Percentiles rank a stretch among this genome's conserved stretches.
Evolutionary conservation across 2,888 invertebrate genomes (phyloP).

Genomic region (Acronicta alni): DNA sequence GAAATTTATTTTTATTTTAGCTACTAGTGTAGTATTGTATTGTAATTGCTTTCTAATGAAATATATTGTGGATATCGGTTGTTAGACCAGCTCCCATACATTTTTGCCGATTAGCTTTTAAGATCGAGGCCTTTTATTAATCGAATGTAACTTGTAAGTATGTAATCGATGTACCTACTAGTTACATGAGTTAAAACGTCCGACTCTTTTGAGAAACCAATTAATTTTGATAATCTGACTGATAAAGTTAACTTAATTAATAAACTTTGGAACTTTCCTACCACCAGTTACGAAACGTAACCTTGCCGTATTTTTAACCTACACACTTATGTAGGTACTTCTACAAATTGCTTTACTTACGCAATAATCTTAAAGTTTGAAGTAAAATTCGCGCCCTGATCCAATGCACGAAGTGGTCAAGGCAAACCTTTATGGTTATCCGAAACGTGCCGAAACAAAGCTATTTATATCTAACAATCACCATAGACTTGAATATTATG

Average conservation of each 20-base stretch:
- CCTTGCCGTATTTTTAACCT: conserved; percentile 22
- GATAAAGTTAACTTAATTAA: neutral
- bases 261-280: conserved; percentile 23
- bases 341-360: conserved; percentile 46
- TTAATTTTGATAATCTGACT: too few relatives aligned
- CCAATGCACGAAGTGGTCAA: conserved; percentile 50
- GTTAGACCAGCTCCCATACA: too few relatives aligned
- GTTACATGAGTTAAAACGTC: too few relatives aligned
- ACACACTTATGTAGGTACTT: conserved; percentile 31
- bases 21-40: too few relatives aligned
- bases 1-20: too few relatives aligned
- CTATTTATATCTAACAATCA: conserved; percentile 25
- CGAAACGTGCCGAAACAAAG: conserved; percentile 39
- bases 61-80: too few relatives aligned
- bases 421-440: conserved; percentile 42
- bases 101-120: too few relatives aligned
- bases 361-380: conserved; percentile 43
- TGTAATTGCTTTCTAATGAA: too few relatives aligned
- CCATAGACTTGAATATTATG: conserved; percentile 21
- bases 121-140: too few relatives aligned
- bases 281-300: conserved; percentile 27
- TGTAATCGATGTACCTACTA: too few relatives aligned
- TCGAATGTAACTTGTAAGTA: too few relatives aligned
- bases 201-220: too few relatives aligned
- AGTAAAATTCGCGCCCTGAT: conserved; percentile 34